phyloP scores from a whole-genome alignment of 2,888 invertebrate species.

The Prionchulus punctatus region DNA sequence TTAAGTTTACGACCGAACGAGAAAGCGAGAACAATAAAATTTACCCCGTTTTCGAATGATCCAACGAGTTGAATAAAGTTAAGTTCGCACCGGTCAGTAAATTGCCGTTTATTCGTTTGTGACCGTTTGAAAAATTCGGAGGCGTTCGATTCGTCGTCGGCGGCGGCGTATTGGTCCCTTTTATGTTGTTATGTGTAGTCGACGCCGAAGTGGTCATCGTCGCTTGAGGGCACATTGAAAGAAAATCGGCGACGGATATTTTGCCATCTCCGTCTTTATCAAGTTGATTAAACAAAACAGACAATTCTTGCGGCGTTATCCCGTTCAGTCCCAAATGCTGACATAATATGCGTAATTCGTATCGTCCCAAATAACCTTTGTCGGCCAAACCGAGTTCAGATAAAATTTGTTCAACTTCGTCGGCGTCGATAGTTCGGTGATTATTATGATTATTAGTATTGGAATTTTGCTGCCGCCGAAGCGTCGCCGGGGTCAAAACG shows the following conservation, averaged over 20 bases:
- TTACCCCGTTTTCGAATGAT: neutral
- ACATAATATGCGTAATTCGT: slow-evolving; percentile 4
- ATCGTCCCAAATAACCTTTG: neutral
- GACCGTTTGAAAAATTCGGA: too few species aligned
- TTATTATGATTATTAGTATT: neutral
- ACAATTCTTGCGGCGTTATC: neutral
- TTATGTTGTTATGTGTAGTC: too few species aligned
- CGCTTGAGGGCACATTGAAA: neutral
- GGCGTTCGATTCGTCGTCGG: too few species aligned
- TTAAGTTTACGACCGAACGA: neutral
- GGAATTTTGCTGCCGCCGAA: too few species aligned
- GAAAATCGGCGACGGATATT: slow-evolving; percentile 4
- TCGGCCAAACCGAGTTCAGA: neutral
- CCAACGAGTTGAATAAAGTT: neutral
- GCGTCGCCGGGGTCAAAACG: neutral
- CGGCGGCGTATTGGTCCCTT: too few species aligned
- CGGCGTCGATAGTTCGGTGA: neutral
- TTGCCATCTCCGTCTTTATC: slow-evolving; percentile 4
- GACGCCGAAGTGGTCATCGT: too few species aligned
- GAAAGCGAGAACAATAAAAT: neutral
- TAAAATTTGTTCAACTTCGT: neutral
- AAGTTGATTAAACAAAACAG: neutral
- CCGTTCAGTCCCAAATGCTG: slow-evolving; percentile 6
- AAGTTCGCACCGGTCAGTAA: too few species aligned
- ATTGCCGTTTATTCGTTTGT: too few species aligned